These are phyloP conservation scores for Tholera decimalis DNA, from an alignment of 2,888 invertebrate species.

Conservation along the genomic window DNA sequence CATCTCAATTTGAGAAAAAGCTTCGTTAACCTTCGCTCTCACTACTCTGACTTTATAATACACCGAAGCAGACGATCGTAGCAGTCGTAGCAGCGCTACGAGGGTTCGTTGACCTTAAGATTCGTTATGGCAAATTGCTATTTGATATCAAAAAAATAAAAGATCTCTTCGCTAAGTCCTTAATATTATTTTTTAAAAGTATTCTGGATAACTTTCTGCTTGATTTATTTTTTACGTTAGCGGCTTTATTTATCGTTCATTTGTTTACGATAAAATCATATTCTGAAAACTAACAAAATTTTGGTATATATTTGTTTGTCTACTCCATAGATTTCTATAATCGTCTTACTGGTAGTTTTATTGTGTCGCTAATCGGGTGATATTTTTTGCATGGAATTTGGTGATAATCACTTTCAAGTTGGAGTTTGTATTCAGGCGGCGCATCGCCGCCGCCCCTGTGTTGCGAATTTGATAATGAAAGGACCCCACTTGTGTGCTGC, in stretches of 20 bases:
- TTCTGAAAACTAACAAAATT: not conserved
- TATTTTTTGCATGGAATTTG: constrained; percentile 83
- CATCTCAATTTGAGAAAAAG: constrained; percentile 75
- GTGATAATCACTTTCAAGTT: constrained; percentile 87
- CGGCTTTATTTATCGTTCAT: constrained; percentile 40
- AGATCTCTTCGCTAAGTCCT: constrained; percentile 47
- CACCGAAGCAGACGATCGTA: constrained; percentile 64
- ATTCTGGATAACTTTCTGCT: constrained; percentile 47
- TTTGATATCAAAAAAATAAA: constrained; percentile 70
- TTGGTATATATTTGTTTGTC: constrained; percentile 5
- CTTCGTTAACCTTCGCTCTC: constrained; percentile 69
- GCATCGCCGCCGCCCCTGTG: constrained; percentile 76
- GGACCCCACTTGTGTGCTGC: constrained; percentile 90
- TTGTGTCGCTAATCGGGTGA: constrained; percentile 80
- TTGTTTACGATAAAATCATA: constrained; percentile 31
- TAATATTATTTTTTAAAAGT: constrained; percentile 49
- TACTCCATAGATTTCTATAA: constrained; percentile 53
- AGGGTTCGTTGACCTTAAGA: constrained; percentile 69
- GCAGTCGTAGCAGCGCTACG: constrained; percentile 65
- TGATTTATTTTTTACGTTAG: constrained; percentile 47
- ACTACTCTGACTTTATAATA: constrained; percentile 69
- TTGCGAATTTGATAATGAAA: constrained; percentile 90
- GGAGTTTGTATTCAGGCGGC: constrained; percentile 87
- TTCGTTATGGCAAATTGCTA: constrained; percentile 74
- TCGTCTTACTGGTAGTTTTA: constrained; percentile 71